Base-by-base conservation (phyloP, 2,888 invertebrate species). In the Xiphydria camelus region DNA sequence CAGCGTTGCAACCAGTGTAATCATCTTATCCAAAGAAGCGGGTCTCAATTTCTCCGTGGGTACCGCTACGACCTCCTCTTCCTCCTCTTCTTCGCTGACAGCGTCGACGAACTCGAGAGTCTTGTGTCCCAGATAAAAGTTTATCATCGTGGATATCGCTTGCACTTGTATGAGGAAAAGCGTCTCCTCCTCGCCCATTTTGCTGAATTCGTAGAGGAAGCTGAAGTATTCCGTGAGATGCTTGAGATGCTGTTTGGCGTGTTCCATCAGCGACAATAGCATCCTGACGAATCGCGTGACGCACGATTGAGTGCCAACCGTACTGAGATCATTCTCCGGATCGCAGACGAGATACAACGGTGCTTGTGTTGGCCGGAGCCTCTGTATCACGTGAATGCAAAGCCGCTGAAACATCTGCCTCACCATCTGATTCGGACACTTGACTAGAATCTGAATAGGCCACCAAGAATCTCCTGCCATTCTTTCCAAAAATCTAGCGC, bases 361-460 rank as follows among this genome's bases (percentile, higher is more conserved):
- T 61, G 83, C 81, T 76, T 87, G 87, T 68, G 82, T 81, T 74
- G 83, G 79, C 73, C 84, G 79, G 57, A 95, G 80, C 71, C 92
- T 86, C 75, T 91, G 91, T 76, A 96, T 93, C 52, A 95, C 95
- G 76, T 95, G 95, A 75, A 95, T 91, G 69, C 94, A 91, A 62
- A 96, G 83, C 65, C 95, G 83, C 77, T 94, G 94, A 79, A 95
- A 95, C 93, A 96, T 94, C 79, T 94, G 94, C 57, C 94, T 83
- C 47, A 95, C 94, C 87, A 94, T 94, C 77, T 95, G 94, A 80
- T 94, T 95, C 21, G 95, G 94, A 77, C 96, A 96, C 76, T 94
- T 94, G 72, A 96, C 88, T 70, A 96, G 81, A 64, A 93, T 92
- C 79, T 89, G 84, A 68, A 94, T 89, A 3, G 94, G 94, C 94